A percentile compares a stretch with the other conserved stretches of the same genome.
phyloP scores from a whole-genome alignment of 2,888 invertebrate genomes.

The Macrosiphum euphorbiae region DNA sequence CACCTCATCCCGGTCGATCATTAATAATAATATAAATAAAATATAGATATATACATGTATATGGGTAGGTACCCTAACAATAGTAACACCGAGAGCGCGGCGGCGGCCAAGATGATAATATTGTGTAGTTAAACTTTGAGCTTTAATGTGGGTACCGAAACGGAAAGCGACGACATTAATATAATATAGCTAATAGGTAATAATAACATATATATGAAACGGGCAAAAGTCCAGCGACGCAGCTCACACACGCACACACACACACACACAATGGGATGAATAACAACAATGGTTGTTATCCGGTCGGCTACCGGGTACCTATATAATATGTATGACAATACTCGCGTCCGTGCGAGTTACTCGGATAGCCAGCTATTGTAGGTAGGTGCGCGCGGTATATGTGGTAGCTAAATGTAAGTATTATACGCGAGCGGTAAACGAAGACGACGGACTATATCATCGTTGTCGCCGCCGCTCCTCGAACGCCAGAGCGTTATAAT shows the following conservation, averaged over 20 bases:
- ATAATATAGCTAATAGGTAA: neutral
- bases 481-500: neutral
- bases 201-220: neutral
- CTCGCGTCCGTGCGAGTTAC: neutral
- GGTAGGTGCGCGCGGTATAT: neutral
- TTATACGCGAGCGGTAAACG: neutral
- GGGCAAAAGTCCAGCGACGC: slow-evolving; percentile 34
- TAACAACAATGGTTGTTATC: slow-evolving; percentile 59
- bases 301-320: slow-evolving; percentile 46
- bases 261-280: slow-evolving; percentile 45
- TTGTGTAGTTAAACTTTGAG: no score
- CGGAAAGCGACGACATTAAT: no score
- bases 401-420: neutral
- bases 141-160: no score
- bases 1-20: neutral
- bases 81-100: no score
- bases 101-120: no score
- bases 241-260: neutral
- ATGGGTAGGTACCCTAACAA: neutral
- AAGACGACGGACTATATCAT: neutral
- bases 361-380: neutral
- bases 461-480: neutral
- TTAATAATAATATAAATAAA: neutral
- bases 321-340: neutral
- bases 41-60: no score